Conservation (phyloP, 2,113 vertebrate genomes). For the Phalacrocorax brasilianus region DNA sequence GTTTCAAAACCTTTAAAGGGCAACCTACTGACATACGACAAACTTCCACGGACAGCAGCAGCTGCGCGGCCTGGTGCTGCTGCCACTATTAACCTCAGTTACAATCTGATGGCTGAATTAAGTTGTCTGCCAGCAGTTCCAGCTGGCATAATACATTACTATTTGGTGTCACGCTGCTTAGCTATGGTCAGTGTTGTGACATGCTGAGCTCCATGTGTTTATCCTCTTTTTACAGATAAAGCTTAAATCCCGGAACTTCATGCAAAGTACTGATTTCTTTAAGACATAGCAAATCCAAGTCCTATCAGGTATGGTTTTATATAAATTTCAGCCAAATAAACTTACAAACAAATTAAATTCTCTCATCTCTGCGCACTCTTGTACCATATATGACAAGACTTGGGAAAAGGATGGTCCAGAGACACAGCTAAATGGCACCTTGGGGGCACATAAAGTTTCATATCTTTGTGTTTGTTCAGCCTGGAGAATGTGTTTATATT, state of each 20-base stretch:
- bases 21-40: constrained; percentile 18
- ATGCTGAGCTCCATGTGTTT: constrained; percentile 33
- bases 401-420: neutral
- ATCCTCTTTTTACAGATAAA: constrained; percentile 9
- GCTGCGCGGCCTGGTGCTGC: constrained; percentile 27
- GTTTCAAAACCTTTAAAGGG: constrained; percentile 36
- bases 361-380: neutral
- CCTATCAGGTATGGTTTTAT: neutral
- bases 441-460: neutral
- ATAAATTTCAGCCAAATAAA: neutral
- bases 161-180: constrained; percentile 37
- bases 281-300: neutral
- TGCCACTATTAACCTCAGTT: constrained; percentile 55
- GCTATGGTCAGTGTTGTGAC: constrained; percentile 30
- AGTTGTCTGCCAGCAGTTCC: constrained; percentile 60
- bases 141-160: constrained; percentile 59
- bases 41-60: constrained; percentile 43
- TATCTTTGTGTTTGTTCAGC: neutral
- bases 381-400: neutral
- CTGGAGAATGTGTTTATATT: neutral
- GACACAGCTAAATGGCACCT: neutral
- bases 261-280: neutral
- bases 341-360: neutral
- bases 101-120: constrained; percentile 58
- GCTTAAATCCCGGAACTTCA: neutral